Percentiles rank a stretch among this genome's conserved stretches.
phyloP scores from a whole-genome alignment of 2,113 vertebrate genomes.

The Microtus ochrogaster region DNA sequence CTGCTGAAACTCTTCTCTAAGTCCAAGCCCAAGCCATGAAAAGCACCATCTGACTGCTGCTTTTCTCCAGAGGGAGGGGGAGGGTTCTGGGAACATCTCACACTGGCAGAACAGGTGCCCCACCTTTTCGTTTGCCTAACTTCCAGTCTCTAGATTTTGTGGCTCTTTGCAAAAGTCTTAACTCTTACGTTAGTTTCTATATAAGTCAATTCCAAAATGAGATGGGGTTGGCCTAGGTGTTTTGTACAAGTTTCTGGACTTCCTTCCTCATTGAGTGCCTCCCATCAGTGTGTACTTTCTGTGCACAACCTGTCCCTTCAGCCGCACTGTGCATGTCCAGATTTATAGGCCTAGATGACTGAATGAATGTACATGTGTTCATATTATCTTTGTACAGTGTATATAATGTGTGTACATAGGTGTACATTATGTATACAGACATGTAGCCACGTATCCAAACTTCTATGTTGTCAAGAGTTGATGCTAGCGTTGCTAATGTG shows the following conservation, averaged over 20 bases:
- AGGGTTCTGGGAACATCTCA: neutral
- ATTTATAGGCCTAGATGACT: conserved; percentile 81
- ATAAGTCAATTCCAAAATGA: neutral
- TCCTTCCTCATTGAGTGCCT: conserved; percentile 74
- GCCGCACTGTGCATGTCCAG: conserved; percentile 79
- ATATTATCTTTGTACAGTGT: conserved; percentile 85
- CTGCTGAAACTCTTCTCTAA: neutral
- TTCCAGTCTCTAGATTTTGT: neutral
- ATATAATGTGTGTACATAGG: conserved; percentile 85
- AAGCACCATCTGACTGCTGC: neutral
- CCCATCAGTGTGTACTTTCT: conserved; percentile 69
- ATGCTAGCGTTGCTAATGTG: conserved; percentile 65
- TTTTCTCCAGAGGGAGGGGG: neutral
- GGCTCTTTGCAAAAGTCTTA: conserved; percentile 44
- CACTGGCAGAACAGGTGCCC: neutral
- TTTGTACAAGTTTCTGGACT: conserved; percentile 50
- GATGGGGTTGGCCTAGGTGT: neutral
- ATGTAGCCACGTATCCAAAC: conserved; percentile 67
- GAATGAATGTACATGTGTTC: conserved; percentile 85
- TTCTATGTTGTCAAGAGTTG: conserved; percentile 66
- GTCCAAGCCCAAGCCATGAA: neutral
- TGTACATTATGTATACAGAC: conserved; percentile 84
- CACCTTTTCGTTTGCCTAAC: neutral
- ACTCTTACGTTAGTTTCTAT: neutral
- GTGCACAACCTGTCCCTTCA: conserved; percentile 63